Base-by-base conservation (phyloP, 2,888 invertebrate genomes). In the Stegophylla sp. region DNA sequence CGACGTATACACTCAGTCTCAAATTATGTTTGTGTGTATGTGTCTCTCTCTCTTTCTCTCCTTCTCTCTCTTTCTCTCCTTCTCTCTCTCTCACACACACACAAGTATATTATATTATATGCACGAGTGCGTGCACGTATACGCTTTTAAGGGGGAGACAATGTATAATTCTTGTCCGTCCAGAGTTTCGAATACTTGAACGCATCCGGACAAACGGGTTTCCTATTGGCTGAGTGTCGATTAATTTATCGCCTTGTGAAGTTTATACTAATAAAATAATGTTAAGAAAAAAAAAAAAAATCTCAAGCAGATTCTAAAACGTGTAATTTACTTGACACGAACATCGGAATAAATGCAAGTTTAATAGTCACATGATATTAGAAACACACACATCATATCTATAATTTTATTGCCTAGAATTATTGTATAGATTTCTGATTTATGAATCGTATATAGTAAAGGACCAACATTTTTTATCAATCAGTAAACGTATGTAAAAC, bases 191-290 rank as follows among this genome's bases (percentile, higher is more conserved):
- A 41, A 28, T 66, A 28, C 45, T 56, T 45, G 5, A 67, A 45
- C 67, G 45, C 73, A 67, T 79, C 69, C 77, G 69, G 77, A 34
- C 69, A 79, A 69, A 79, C 77, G 77, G 45, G 77, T 79, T 79
- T 61, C 48, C 23, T 12, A 61, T 79, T 59, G 75, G 64, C 53
- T 41, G 41, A 10, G 17, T 34, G 51, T n/a, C 41, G 75, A 53
- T 53, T 75, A 64, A 64, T 75, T 75, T 75, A 64, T 75, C 64
- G 51, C 7, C 51, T 17, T 23, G n/a, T n/a, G 20, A 56, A 23
- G 20, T 12, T 10, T 9, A 56, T 28, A 26, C 28, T 45, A 66
- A 28, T 28, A 7, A 10, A 20, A 56, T 20, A 56, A 56, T n/a
- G n/a, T 9, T 2, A 45, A 13, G 15, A 45, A 45, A 45, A 45